These are phyloP conservation scores for Hyphantria cunea DNA, from an alignment of 1,140 invertebrate genomes.

Conservation along the genomic window DNA sequence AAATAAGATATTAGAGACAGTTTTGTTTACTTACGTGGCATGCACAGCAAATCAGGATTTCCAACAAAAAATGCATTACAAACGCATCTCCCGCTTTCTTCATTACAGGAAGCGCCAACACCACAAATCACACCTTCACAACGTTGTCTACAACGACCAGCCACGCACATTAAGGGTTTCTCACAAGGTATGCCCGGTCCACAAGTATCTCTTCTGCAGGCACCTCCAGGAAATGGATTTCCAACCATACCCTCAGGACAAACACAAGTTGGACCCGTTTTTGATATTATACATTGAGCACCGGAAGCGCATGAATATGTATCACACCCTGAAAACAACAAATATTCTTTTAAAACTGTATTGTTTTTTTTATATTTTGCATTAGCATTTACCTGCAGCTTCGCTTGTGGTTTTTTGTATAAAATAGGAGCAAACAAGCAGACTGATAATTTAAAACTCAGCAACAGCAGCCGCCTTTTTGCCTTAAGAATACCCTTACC, in stretches of 20 bases:
- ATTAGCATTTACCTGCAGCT: too few relatives aligned
- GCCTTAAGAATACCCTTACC: too few relatives aligned
- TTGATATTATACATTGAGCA: constrained; percentile 93
- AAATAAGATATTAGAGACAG: too few relatives aligned
- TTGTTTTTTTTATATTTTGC: too few relatives aligned
- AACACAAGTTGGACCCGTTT: constrained; percentile 92
- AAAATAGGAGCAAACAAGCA: too few relatives aligned
- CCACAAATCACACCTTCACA: constrained; percentile 93
- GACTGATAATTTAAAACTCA: too few relatives aligned
- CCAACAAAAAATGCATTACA: constrained; percentile 94
- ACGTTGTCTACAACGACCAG: constrained; percentile 91
- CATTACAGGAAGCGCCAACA: constrained; percentile 89
- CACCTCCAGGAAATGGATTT: constrained; percentile 94
- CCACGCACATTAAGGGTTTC: constrained; percentile 90
- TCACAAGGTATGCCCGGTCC: constrained; percentile 89
- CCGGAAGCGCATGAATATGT: constrained; percentile 90
- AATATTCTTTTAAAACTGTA: not conserved
- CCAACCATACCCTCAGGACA: constrained; percentile 92
- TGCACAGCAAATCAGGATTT: constrained; percentile 93
- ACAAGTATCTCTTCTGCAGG: constrained; percentile 91
- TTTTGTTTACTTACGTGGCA: constrained; percentile 89
- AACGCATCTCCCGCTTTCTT: constrained; percentile 90
- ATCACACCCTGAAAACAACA: constrained; percentile 86
- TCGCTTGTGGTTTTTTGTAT: too few relatives aligned
- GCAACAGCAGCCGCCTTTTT: too few relatives aligned